These are phyloP conservation scores for Serilophus lunatus DNA, from an alignment of 2,113 vertebrate species.

Conservation along the genomic window DNA sequence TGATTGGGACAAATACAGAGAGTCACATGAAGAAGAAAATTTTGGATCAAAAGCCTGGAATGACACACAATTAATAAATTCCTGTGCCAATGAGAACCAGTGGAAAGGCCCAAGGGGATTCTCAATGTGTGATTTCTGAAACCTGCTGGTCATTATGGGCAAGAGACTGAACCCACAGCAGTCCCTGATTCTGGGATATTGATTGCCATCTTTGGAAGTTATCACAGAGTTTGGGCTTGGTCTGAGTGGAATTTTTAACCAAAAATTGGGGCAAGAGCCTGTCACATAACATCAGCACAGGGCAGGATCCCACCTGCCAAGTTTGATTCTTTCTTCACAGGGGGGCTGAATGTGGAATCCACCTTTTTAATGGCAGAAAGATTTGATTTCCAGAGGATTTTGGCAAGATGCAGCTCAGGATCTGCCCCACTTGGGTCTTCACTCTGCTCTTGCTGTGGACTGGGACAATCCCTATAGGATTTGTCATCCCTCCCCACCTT, in stretches of 20 bases:
- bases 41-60: background rate
- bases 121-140: too few relatives aligned
- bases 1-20: background rate
- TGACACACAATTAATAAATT: background rate
- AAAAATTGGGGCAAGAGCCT: background rate
- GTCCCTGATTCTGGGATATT: background rate
- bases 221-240: background rate
- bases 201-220: background rate
- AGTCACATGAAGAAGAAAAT: background rate
- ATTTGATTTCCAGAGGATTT: background rate
- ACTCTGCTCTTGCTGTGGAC: fast-evolving
- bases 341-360: fast-evolving
- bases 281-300: fast-evolving
- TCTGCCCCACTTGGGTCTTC: background rate
- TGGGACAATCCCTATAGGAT: fast-evolving
- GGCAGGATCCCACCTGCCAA: background rate
- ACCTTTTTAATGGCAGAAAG: background rate
- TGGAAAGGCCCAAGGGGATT: background rate
- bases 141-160: too few relatives aligned
- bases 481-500: background rate
- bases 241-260: background rate
- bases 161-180: background rate
- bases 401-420: background rate
- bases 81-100: background rate
- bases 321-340: background rate